A percentile compares a stretch with the other conserved stretches of the same genome.
Evolutionary conservation across 2,888 invertebrate species (phyloP).

Genomic region (Xestia rhomboidea): DNA sequence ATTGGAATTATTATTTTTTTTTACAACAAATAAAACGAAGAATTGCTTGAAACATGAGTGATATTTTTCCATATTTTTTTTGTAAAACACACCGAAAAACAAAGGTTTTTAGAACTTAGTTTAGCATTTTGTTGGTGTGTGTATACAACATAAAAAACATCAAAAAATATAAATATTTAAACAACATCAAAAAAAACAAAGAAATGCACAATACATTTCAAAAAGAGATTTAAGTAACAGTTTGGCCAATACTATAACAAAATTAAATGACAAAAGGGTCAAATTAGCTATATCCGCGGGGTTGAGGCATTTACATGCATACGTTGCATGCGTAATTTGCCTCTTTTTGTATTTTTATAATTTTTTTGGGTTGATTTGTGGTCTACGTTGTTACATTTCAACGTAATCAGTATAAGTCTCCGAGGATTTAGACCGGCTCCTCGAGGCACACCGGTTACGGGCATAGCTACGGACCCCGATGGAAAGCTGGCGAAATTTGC

Average conservation of each 20-base stretch:
- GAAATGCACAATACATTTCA: not conserved
- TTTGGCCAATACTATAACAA: not conserved
- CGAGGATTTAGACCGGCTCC: no score
- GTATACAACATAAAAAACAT: no score
- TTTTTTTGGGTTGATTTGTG: not conserved
- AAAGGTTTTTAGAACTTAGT: not conserved
- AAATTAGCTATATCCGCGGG: constrained; percentile 2
- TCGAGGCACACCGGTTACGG: no score
- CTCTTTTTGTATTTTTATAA: not conserved
- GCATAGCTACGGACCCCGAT: no score
- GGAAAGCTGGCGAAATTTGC: no score
- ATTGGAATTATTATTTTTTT: not conserved
- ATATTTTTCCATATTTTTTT: not conserved
- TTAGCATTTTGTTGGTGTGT: not conserved
- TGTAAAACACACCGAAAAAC: not conserved
- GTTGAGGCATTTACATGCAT: not conserved
- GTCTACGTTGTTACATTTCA: not conserved
- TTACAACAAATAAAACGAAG: not conserved
- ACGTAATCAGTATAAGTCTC: no score
- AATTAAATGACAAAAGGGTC: constrained; percentile 12
- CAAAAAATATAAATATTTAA: no score
- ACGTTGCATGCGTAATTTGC: no score
- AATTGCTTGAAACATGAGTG: not conserved
- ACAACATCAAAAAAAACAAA: not conserved
- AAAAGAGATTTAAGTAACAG: not conserved